These are phyloP conservation scores for Daphoenositta chrysoptera DNA, from an alignment of 2,113 vertebrate genomes.

Conservation along the genomic window DNA sequence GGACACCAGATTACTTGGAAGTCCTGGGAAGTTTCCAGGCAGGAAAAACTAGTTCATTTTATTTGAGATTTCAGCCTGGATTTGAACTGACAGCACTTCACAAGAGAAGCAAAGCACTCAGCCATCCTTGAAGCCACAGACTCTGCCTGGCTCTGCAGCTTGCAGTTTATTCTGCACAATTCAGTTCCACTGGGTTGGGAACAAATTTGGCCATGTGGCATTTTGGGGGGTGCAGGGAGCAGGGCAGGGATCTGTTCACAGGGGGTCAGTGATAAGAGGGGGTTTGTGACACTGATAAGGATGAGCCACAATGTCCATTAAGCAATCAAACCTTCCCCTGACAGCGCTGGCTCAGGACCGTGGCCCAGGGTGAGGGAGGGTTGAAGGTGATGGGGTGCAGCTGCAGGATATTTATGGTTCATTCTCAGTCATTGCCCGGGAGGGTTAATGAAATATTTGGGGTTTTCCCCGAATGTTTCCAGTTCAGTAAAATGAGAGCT, in stretches of 20 bases:
- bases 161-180: not conserved
- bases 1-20: constrained; percentile 1
- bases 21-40: constrained; percentile 1
- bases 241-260: not conserved
- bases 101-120: not conserved
- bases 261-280: fast-evolving
- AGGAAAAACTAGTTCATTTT: not conserved
- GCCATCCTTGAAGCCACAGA: not conserved
- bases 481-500: not conserved
- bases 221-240: fast-evolving
- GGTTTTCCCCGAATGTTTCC: fast-evolving
- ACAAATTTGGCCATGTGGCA: not conserved
- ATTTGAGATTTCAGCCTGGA: not conserved
- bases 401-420: not conserved
- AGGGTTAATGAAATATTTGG: not conserved
- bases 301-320: fast-evolving
- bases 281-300: not conserved
- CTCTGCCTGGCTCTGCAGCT: not conserved
- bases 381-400: not conserved
- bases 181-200: not conserved
- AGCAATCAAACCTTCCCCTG: not conserved
- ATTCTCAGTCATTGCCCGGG: not conserved
- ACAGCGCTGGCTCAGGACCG: fast-evolving
- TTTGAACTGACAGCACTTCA: not conserved
- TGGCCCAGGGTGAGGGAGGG: not conserved